Base-by-base conservation (phyloP, 2,113 vertebrate species). In the Tinamus guttatus region DNA sequence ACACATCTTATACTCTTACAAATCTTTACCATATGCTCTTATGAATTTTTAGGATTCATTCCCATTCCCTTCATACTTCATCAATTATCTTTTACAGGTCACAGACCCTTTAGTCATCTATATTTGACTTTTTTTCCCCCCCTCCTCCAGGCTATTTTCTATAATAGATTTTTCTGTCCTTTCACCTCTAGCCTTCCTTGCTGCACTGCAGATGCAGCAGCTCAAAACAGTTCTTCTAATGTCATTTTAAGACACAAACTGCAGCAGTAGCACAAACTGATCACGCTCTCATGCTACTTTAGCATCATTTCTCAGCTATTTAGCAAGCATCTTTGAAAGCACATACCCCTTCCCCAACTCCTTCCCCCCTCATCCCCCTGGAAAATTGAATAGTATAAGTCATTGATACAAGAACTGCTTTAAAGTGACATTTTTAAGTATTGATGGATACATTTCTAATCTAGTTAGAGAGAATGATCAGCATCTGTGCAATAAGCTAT, bases 161-260 rank as follows among this genome's bases (percentile, higher is more conserved):
- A 15, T 6, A 43, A 90, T 1, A 41, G 34, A 85, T 87, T 65
- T 68, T 91, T 52, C 43, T 62, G 25, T 76, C 51, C 85, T 87
- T 93, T 90, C 65, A 94, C 69, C 79, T 91, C 70, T 65, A 88
- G n/a, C 49, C 43, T 95, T 86, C 78, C 43, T 88, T 95, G 65
- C 95, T 96, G 92, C 96, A 94, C 86, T 96, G 95, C 96, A 97
- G 95, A 92, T 88, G 79, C 54, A 79, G 89, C 73, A 91, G 78
- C 80, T 91, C 82, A 93, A 95, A 94, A 90, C 65, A 95, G 81
- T 81, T 78, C 70, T 92, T 86, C 70, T 85, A 83, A 73, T 91
- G 86, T 84, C 87, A 85, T 89, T 89, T 93, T 90, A 95, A 95
- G 89, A 90, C 86, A 86, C 51, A 52, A 96, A 60, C 82, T 96